Evolutionary conservation across 2,113 vertebrate genomes (phyloP), one percentile per base, ranked within the genome.

Genomic region (Saccopteryx bilineata): DNA sequence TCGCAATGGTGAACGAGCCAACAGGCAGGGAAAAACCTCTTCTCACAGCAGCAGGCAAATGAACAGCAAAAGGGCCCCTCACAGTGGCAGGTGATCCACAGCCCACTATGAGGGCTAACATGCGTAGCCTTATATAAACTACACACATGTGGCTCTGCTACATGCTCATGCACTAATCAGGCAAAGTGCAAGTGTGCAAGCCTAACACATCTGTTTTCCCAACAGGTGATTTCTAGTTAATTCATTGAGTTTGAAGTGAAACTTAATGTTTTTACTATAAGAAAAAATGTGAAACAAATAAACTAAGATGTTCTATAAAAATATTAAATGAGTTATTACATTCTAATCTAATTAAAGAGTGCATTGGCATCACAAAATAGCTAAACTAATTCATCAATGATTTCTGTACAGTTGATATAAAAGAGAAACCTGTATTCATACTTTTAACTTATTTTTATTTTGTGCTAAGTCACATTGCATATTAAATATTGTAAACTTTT

Each of bases 231-330:
- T 76, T 95, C 87, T 93, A 81, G 54, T 60, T 96, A 85, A 89
- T 46, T 7, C 90, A 69, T 19, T 81, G 86, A 80, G 65, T 95
- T 74, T 92, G 86, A 96, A 95, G 58, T 69, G 4, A 10, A 46
- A 86, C 31, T 65, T 11, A 74, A 46, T 39, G 48, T 31, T 95
- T 95, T 94, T 52, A 72, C 71, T 61, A 72, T 76, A 86, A 83
- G 65, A 91, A 82, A 94, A 96, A 89, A 79, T 60, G 69, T 48
- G 46, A 88, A 96, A 63, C 39, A 95, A 92, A 78, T 33, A 75
- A 95, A 86, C 7, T 75, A 72, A 94, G 90, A 74, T 50, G 4
- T 83, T 75, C 65, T 69, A 63, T 39, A 21, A 72, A 91, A 96
- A 63, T 18, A 86, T 84, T 85, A 88, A 74, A 91, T 4, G 54